Evolutionary conservation across 2,113 vertebrate species (phyloP).

Genomic region (Tragelaphus buxtoni): DNA sequence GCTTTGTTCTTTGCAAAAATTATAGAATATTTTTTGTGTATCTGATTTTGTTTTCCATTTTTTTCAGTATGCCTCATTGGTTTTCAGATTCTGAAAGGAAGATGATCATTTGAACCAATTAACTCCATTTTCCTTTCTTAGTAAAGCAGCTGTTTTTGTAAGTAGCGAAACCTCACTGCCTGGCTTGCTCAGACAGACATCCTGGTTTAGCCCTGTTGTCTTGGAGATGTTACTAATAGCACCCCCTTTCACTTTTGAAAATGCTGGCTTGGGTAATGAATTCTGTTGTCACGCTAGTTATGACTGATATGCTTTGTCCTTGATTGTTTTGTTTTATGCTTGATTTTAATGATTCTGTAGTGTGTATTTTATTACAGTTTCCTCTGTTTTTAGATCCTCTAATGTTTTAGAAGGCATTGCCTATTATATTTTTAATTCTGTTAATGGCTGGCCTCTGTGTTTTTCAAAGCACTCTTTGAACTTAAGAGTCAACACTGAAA

Average conservation of each 20-base stretch:
- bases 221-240: not conserved
- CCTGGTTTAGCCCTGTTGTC: not conserved
- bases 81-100: not conserved
- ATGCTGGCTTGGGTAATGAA: not conserved
- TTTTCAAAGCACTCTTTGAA: slow-evolving; percentile 17
- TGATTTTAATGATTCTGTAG: not conserved
- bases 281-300: not conserved
- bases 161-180: not conserved
- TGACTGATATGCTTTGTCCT: not conserved
- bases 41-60: not conserved
- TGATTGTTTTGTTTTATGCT: not conserved
- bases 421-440: not conserved
- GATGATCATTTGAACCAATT: too few relatives aligned
- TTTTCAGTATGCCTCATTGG: not conserved
- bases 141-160: not conserved
- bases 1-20: not conserved
- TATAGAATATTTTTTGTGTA: not conserved
- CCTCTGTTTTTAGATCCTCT: not conserved
- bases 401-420: not conserved
- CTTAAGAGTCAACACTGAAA: not conserved
- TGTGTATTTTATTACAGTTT: not conserved
- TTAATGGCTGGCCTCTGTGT: not conserved
- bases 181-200: not conserved
- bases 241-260: not conserved
- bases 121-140: not conserved